Base-by-base conservation (phyloP, 2,888 invertebrate species). In the Polymixis lichenea region DNA sequence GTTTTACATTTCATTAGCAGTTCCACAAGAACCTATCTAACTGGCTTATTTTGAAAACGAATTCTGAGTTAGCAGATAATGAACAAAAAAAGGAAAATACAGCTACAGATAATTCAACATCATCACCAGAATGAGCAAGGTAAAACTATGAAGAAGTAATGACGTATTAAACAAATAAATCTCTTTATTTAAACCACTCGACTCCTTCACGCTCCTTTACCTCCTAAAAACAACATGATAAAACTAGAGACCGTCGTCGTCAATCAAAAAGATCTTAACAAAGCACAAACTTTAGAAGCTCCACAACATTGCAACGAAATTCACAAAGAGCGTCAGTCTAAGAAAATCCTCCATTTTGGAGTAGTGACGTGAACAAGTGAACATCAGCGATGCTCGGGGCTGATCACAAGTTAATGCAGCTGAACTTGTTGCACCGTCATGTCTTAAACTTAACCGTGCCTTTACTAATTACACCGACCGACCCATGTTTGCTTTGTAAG, bases 361-460 rank as follows among this genome's bases (percentile, higher is more conserved):
- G 56, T 56, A 38, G 62, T 66, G 65, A 80, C 77, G 65, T 55
- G 65, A 65, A 82, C 77, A 80, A 80, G 65, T 83, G 80, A 72
- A 75, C 86, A 87, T 84, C 88, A 90, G 83, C 89, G 87, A 72
- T 80, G 91, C 93, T 87, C 82, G 78, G 70, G 90, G 94, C 90
- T 88, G 89, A 92, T 92, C 91, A 87, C 88, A 90, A 93, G 89
- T 91, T 93, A 92, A 91, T 92, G 90, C 91, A 90, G 81, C 53
- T 83, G 83, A 90, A 92, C 91, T 91, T 91, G 88, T 89, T 88
- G 91, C 91, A 90, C 89, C 89, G 89, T 88, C 91, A 90, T 90
- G 91, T 90, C 91, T 91, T 90, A 92, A 93, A 92, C 92, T 91
- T 83, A 85, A 72, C 71, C 73, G 60, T 90, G 88, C 88, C 86